These are phyloP conservation scores for Sitobion miscanthi DNA, from an alignment of 1,140 invertebrate genomes.

Conservation along the genomic window DNA sequence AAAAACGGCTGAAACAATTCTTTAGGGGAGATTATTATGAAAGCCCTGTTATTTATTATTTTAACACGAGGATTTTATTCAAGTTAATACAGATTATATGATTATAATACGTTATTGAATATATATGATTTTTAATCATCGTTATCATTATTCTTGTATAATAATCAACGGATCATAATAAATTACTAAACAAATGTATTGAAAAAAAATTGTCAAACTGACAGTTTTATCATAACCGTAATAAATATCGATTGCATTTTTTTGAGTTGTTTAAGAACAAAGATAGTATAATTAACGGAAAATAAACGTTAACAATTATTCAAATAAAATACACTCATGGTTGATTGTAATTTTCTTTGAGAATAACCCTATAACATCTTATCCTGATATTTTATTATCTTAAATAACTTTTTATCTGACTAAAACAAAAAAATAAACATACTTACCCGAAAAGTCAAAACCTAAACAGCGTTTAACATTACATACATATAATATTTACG, in stretches of 20 bases:
- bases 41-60: background rate
- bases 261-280: background rate
- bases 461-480: background rate
- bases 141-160: background rate
- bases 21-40: background rate
- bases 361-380: background rate
- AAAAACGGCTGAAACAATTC: slow-evolving; percentile 2
- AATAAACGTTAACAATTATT: background rate
- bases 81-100: background rate
- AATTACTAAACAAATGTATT: background rate
- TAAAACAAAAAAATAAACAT: background rate
- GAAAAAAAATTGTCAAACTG: background rate
- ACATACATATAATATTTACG: background rate
- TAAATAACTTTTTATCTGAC: background rate
- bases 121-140: background rate
- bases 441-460: background rate
- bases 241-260: background rate
- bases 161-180: background rate
- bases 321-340: too few species aligned
- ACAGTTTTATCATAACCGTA: background rate
- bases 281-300: background rate
- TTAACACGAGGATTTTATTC: background rate
- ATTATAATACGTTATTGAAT: background rate
- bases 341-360: background rate
- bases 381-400: background rate